Evolutionary conservation across 2,888 invertebrate genomes (phyloP).

Genomic region (Neocrepidodera transversa): DNA sequence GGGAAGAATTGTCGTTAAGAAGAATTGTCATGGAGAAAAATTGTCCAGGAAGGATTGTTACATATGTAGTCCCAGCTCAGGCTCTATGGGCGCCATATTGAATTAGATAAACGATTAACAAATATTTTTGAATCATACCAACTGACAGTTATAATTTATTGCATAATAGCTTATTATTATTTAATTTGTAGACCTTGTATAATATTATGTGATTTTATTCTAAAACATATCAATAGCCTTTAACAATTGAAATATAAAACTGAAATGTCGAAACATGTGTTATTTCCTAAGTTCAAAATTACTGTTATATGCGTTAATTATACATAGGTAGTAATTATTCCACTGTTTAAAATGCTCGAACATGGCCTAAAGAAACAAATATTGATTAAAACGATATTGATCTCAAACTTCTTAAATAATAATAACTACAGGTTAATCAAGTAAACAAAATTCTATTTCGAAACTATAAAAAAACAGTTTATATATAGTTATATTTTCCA

Average conservation of each 20-base stretch:
- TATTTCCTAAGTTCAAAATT: conserved; percentile 13
- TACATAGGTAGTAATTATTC: neutral
- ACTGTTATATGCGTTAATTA: conserved; percentile 17
- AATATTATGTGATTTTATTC: no score
- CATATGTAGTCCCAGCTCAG: no score
- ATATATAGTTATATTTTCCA: conserved; percentile 18
- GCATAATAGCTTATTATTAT: no score
- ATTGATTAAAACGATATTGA: neutral
- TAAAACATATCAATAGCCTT: no score
- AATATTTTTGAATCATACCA: no score
- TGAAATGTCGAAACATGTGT: conserved; percentile 6
- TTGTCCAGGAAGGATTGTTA: no score
- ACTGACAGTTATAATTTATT: no score
- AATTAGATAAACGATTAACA: no score
- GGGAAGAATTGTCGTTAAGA: no score
- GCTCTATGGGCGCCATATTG: no score
- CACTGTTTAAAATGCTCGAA: neutral
- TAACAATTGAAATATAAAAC: conserved; percentile 1
- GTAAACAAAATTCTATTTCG: conserved; percentile 1
- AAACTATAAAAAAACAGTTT: conserved; percentile 2
- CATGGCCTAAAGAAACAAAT: neutral
- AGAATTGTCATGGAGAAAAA: no score
- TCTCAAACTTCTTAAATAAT: neutral
- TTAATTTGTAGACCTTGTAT: no score
- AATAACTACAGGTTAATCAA: neutral